A percentile compares a stretch with the other conserved stretches of the same genome.
Evolutionary conservation across 1,140 invertebrate genomes (phyloP).

Genomic region (Ceratoteleas bidentatus): DNA sequence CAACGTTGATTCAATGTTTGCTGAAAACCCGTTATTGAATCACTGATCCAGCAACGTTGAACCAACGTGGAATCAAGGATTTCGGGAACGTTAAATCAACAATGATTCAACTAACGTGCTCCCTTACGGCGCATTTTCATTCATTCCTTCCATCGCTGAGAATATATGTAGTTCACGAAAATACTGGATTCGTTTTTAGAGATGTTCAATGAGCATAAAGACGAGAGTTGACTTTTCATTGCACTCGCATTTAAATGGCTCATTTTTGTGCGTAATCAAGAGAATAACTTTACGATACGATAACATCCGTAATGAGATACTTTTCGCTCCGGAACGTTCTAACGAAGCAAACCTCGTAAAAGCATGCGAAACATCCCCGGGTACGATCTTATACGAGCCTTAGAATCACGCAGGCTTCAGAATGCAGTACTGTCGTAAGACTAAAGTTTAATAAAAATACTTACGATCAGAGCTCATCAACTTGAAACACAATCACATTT

Average conservation of each 20-base stretch:
- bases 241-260: constrained; percentile 6
- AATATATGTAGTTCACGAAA: no score
- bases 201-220: neutral
- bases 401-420: constrained; percentile 43
- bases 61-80: no score
- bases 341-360: constrained; percentile 66
- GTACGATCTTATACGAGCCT: constrained; percentile 54
- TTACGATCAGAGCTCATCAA: constrained; percentile 46
- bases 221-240: constrained; percentile 21
- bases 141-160: no score
- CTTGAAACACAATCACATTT: neutral
- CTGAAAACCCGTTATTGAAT: no score
- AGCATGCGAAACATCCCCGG: constrained; percentile 49
- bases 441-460: constrained; percentile 46
- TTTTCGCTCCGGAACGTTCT: constrained; percentile 61
- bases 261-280: constrained; percentile 24
- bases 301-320: constrained; percentile 63
- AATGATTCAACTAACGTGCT: no score
- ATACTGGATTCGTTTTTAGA: no score
- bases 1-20: no score
- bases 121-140: no score
- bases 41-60: no score
- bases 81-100: no score
- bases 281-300: constrained; percentile 28
- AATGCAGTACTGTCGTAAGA: constrained; percentile 46